Evolutionary conservation across 2,113 vertebrate genomes (phyloP).

Genomic region (Charina bottae): DNA sequence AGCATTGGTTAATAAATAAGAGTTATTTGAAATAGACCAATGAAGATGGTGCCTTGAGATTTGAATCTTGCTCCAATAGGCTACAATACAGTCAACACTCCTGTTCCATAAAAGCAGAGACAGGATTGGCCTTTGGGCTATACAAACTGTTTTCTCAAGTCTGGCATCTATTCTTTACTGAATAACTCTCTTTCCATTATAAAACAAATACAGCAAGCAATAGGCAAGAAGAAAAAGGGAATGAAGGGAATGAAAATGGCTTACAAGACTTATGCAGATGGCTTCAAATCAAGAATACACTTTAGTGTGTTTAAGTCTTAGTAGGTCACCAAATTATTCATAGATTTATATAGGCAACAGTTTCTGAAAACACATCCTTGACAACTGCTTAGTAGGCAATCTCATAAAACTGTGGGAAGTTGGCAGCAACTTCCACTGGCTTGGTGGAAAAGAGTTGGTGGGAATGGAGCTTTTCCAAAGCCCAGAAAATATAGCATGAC

Average conservation of each 20-base stretch:
- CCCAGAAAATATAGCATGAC: not conserved
- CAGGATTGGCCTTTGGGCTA: not conserved
- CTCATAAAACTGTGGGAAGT: conserved; percentile 10
- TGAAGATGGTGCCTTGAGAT: not conserved
- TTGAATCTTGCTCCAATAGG: not conserved
- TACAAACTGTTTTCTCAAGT: conserved; percentile 4
- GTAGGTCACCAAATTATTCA: not conserved
- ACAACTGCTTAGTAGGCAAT: not conserved
- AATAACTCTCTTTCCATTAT: conserved; percentile 26
- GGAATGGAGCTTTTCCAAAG: not conserved
- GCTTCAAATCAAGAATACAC: conserved; percentile 53
- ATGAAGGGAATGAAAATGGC: conserved; percentile 17
- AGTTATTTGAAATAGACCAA: not conserved
- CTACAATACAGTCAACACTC: not conserved
- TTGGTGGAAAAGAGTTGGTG: conserved; percentile 29
- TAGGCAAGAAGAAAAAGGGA: conserved; percentile 51
- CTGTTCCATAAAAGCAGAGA: not conserved
- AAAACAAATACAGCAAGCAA: conserved; percentile 35
- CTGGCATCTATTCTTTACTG: conserved; percentile 38
- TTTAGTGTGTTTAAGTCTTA: conserved; percentile 42
- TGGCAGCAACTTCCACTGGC: fast-evolving
- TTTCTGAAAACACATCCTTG: not conserved
- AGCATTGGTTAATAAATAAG: not conserved
- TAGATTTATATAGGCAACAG: conserved; percentile 10
- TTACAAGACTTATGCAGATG: conserved; percentile 39